Conservation (phyloP, 2,888 invertebrate species). For the Agrypnus murinus region DNA sequence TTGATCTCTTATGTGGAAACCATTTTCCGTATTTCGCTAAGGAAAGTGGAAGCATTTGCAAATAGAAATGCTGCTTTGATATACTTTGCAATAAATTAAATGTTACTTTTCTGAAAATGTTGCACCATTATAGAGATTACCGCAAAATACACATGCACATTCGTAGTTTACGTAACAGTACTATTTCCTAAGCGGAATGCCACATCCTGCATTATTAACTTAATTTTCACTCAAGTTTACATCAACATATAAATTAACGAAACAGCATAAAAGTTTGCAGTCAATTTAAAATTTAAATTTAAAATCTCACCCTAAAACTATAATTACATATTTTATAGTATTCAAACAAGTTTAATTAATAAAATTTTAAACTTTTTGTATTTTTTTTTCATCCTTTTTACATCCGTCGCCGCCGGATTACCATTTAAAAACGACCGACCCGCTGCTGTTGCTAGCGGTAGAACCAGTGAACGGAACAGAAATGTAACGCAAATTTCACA, state of each 20-base stretch:
- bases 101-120: slow-evolving; percentile 32
- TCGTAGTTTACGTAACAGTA: no score
- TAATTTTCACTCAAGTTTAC: no score
- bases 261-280: no score
- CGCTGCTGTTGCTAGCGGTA: no score
- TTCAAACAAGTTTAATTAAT: no score
- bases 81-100: slow-evolving; percentile 46
- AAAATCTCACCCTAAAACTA: no score
- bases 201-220: not conserved
- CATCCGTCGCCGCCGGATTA: not conserved
- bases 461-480: no score
- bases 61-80: slow-evolving; percentile 47
- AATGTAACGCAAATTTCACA: slow-evolving; percentile 2
- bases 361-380: no score
- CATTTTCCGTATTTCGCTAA: slow-evolving; percentile 50
- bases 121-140: slow-evolving; percentile 25
- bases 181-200: not conserved
- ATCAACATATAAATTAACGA: no score
- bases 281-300: no score
- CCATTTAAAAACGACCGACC: no score
- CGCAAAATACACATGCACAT: slow-evolving; percentile 18
- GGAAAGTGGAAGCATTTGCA: slow-evolving; percentile 45
- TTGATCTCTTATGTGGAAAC: slow-evolving; percentile 57
- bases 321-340: no score
- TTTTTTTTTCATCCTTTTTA: not conserved